These are phyloP conservation scores for Glaucomys volans DNA, from an alignment of 2,113 vertebrate species.

Conservation along the genomic window DNA sequence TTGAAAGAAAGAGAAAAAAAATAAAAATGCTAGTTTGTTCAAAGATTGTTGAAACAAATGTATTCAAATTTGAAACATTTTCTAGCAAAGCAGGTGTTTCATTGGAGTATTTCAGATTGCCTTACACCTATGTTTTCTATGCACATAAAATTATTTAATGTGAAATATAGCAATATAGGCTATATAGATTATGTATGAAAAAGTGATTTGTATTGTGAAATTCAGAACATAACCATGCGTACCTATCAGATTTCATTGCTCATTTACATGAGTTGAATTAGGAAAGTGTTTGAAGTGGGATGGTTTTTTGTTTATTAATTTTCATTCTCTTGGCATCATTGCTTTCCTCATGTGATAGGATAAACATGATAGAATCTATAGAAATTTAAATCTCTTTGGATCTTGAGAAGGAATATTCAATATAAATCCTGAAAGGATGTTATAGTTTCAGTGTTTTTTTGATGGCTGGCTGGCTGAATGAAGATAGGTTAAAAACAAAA, in stretches of 20 bases:
- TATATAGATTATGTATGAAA: constrained; percentile 62
- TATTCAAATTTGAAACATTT: constrained; percentile 77
- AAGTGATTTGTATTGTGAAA: constrained; percentile 36
- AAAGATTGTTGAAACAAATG: constrained; percentile 70
- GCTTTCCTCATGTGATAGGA: neutral
- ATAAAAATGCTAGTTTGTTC: neutral
- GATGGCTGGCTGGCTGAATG: neutral
- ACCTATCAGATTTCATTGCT: neutral
- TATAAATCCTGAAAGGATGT: neutral
- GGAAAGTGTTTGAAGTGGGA: neutral
- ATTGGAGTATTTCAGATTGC: constrained; percentile 69
- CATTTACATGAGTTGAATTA: neutral
- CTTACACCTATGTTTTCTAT: constrained; percentile 69
- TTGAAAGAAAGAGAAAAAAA: constrained; percentile 32
- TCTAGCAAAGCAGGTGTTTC: constrained; percentile 77
- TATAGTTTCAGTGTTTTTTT: neutral
- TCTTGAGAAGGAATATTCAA: neutral
- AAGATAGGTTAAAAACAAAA: neutral
- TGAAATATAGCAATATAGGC: constrained; percentile 28
- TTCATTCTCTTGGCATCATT: neutral
- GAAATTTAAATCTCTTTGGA: neutral
- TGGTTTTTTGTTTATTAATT: constrained; percentile 8
- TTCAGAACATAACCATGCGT: neutral
- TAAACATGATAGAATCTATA: neutral
- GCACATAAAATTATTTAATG: constrained; percentile 60